Conservation (phyloP, 2,888 invertebrate genomes). For the Achlya flavicornis region DNA sequence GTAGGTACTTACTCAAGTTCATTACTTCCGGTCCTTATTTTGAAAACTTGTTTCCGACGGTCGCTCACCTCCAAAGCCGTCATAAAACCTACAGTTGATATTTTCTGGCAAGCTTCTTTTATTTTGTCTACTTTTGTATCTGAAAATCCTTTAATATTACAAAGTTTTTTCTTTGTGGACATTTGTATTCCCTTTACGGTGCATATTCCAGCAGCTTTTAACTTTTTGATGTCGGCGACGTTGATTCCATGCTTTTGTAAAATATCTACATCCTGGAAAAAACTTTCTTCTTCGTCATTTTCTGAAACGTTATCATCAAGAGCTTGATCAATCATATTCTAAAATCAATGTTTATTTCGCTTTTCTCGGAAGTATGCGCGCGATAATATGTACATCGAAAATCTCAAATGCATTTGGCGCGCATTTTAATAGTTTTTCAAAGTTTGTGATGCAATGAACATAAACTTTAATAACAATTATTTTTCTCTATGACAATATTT, state of each 20-base stretch:
- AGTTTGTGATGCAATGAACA: too few relatives aligned
- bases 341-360: constrained; percentile 4
- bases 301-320: constrained; percentile 75
- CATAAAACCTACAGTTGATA: constrained; percentile 86
- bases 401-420: constrained; percentile 31
- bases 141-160: constrained; percentile 89
- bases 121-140: constrained; percentile 91
- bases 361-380: background rate
- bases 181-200: constrained; percentile 92
- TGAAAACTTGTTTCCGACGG: constrained; percentile 88
- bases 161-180: constrained; percentile 89
- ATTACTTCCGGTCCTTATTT: constrained; percentile 86
- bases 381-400: constrained; percentile 6
- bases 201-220: constrained; percentile 90
- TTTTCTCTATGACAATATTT: too few relatives aligned
- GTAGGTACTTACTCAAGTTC: constrained; percentile 87
- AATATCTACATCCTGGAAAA: constrained; percentile 90
- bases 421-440: constrained; percentile 15
- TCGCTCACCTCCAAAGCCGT: constrained; percentile 90
- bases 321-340: constrained; percentile 67
- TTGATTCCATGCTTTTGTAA: constrained; percentile 85
- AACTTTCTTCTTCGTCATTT: constrained; percentile 86
- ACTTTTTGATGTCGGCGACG: constrained; percentile 89
- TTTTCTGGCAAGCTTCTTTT: constrained; percentile 89
- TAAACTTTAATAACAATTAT: too few relatives aligned